Percentiles rank a stretch among this genome's conserved stretches.
phyloP scores from a whole-genome alignment of 2,113 vertebrate species.

The Larimichthys polyactis region DNA sequence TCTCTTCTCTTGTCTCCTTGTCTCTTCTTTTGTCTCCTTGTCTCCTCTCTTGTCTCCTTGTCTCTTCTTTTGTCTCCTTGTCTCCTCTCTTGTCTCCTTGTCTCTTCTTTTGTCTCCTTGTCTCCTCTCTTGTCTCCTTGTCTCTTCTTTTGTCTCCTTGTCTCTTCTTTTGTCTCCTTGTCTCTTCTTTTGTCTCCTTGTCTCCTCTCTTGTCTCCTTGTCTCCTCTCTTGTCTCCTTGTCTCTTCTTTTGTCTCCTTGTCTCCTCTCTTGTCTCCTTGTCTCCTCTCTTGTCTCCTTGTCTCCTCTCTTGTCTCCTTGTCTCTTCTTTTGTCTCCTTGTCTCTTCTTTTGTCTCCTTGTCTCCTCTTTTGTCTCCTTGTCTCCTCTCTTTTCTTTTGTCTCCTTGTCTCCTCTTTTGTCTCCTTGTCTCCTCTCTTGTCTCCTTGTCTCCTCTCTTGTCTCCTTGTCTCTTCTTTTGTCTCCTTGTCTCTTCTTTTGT shows the following conservation, averaged over 20 bases:
- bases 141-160: neutral
- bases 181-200: too few relatives aligned
- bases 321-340: too few relatives aligned
- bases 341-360: slow-evolving; percentile 1
- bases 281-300: neutral
- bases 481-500: neutral
- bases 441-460: neutral
- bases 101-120: too few relatives aligned
- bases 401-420: neutral
- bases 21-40: too few relatives aligned
- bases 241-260: too few relatives aligned
- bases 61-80: neutral
- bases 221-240: neutral
- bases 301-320: too few relatives aligned
- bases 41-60: slow-evolving; percentile 1
- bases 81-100: too few relatives aligned
- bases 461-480: too few relatives aligned
- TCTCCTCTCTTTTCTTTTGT: too few relatives aligned
- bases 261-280: slow-evolving; percentile 1
- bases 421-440: neutral
- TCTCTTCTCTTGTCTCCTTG: too few relatives aligned
- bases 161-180: too few relatives aligned
- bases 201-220: slow-evolving; percentile 1
- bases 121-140: slow-evolving; percentile 1
- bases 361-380: neutral